A percentile compares a stretch with the other conserved stretches of the same genome.
phyloP scores from a whole-genome alignment of 2,888 invertebrate species.

The Noctua janthe region DNA sequence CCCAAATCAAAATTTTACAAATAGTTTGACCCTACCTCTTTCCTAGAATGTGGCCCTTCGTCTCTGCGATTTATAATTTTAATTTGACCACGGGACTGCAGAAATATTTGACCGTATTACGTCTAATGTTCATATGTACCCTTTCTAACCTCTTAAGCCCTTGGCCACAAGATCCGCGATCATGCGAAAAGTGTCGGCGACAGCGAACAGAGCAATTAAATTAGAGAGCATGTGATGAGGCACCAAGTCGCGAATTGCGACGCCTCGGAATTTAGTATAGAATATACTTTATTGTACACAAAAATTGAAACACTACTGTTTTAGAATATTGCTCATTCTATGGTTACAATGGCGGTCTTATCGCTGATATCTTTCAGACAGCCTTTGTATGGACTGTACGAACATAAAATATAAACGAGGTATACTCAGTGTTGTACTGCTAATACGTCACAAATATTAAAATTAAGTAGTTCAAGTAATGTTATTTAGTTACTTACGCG shows the following conservation, averaged over 20 bases:
- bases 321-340: neutral
- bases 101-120: constrained; percentile 18
- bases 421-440: neutral
- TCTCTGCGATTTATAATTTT: constrained; percentile 22
- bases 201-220: neutral
- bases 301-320: neutral
- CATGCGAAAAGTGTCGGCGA: neutral
- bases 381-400: neutral
- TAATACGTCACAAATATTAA: neutral
- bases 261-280: neutral
- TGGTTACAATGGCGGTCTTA: neutral
- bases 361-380: neutral
- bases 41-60: neutral
- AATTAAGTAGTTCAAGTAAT: neutral
- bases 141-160: neutral
- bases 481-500: neutral
- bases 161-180: neutral
- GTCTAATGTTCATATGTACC: constrained; percentile 8
- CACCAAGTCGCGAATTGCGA: neutral
- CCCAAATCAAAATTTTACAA: constrained; percentile 6
- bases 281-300: neutral
- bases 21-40: constrained; percentile 17
- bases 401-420: neutral
- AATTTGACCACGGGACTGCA: constrained; percentile 17
- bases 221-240: neutral